Evolutionary conservation across 1,140 invertebrate genomes (phyloP).

Genomic region (Carposina sasakii): DNA sequence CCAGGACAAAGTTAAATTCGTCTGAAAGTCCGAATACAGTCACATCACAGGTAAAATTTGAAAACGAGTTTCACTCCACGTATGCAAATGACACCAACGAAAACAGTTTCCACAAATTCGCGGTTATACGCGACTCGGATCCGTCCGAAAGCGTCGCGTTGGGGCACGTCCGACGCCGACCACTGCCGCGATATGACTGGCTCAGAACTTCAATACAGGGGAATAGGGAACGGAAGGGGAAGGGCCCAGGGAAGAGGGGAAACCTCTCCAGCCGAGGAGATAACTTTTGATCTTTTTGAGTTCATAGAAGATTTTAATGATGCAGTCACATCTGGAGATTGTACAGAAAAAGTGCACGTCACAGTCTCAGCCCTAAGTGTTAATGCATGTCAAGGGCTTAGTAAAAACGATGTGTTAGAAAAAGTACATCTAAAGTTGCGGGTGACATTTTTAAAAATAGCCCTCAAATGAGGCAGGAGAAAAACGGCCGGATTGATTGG

Average conservation of each 20-base stretch:
- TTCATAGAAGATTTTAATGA: constrained; percentile 68
- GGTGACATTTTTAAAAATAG: constrained; percentile 68
- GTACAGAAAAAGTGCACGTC: constrained; percentile 58
- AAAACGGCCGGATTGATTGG: constrained; percentile 30
- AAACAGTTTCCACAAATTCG: constrained; percentile 56
- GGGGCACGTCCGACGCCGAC: constrained; percentile 30
- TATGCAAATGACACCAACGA: constrained; percentile 53
- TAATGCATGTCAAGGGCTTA: constrained; percentile 69
- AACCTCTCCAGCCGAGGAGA: constrained; percentile 54
- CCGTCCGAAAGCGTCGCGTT: constrained; percentile 12
- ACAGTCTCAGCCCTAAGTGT: constrained; percentile 59
- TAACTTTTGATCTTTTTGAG: constrained; percentile 71
- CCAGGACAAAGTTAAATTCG: constrained; percentile 28
- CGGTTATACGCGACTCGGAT: constrained; percentile 26
- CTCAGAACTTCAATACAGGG: constrained; percentile 39
- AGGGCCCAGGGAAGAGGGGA: constrained; percentile 33
- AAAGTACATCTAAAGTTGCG: constrained; percentile 50
- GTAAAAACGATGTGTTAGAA: constrained; percentile 62
- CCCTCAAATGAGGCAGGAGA: constrained; percentile 29
- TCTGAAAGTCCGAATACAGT: constrained; percentile 23
- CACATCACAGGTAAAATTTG: constrained; percentile 49
- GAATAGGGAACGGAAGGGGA: constrained; percentile 47
- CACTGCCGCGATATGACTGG: constrained; percentile 49
- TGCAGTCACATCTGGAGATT: constrained; percentile 60
- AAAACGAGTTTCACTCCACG: constrained; percentile 55